These are phyloP conservation scores for Drosophila neoperkinsi DNA, from an alignment of 2,888 invertebrate genomes.

Conservation along the genomic window DNA sequence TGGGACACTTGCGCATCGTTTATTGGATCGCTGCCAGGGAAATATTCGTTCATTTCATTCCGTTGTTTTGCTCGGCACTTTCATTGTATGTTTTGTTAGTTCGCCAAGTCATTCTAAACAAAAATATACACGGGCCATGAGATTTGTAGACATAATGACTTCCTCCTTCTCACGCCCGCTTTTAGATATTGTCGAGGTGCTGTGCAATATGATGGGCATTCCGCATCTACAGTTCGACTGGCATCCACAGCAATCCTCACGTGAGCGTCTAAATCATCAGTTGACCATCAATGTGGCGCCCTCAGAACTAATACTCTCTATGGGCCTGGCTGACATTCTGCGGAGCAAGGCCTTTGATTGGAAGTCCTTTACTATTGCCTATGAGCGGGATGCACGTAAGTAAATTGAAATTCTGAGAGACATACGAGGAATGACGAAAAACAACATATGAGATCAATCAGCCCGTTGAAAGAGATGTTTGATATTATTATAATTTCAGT, in stretches of 20 bases:
- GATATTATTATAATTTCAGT: background rate
- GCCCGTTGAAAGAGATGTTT: background rate
- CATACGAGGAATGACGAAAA: background rate
- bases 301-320: constrained; percentile 88
- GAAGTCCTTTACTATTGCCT: constrained; percentile 92
- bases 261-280: constrained; percentile 85
- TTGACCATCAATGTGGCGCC: constrained; percentile 91
- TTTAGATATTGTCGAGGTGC: constrained; percentile 85
- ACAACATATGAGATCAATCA: background rate
- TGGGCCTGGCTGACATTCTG: constrained; percentile 90
- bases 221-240: constrained; percentile 88
- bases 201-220: constrained; percentile 88
- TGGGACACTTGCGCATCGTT: constrained; percentile 39
- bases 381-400: constrained; percentile 91
- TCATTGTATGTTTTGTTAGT: constrained; percentile 65
- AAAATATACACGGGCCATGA: constrained; percentile 42
- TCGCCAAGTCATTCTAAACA: constrained; percentile 73
- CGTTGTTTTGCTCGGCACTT: constrained; percentile 72
- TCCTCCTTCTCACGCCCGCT: constrained; percentile 7
- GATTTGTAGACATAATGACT: constrained; percentile 11
- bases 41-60: constrained; percentile 23
- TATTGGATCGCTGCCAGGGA: constrained; percentile 47
- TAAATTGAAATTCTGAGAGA: constrained; percentile 7
- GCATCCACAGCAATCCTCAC: constrained; percentile 86
- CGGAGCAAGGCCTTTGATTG: constrained; percentile 88